Conservation (phyloP, 1,140 invertebrate genomes). For the Drosophila melanogaster region DNA sequence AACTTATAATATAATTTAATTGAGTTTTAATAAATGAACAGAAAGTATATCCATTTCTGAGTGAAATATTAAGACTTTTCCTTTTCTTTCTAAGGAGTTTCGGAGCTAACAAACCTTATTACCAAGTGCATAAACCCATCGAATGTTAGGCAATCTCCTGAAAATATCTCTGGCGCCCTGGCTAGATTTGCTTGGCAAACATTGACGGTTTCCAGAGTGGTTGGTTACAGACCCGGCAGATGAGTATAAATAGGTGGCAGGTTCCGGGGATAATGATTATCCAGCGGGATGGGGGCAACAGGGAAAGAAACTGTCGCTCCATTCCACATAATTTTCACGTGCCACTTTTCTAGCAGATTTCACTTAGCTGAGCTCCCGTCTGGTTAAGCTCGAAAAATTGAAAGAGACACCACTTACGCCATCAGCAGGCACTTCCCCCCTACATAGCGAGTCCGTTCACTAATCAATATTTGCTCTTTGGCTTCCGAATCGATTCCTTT, state of each 20-base stretch:
- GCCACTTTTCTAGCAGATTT: slow-evolving; percentile 49
- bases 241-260: slow-evolving; percentile 8
- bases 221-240: slow-evolving; percentile 9
- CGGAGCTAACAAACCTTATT: not conserved
- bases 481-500: slow-evolving; percentile 22
- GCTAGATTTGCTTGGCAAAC: slow-evolving; percentile 30
- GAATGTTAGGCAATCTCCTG: not conserved
- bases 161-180: slow-evolving; percentile 17
- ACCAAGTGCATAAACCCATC: not conserved
- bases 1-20: too few species aligned
- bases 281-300: not conserved
- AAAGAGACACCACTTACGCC: slow-evolving; percentile 20
- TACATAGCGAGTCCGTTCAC: not conserved
- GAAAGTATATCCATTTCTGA: too few species aligned
- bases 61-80: too few species aligned
- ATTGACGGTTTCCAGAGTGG: slow-evolving; percentile 32
- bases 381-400: slow-evolving; percentile 44
- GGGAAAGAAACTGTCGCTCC: slow-evolving; percentile 9
- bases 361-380: slow-evolving; percentile 48
- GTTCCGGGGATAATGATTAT: slow-evolving; percentile 58
- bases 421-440: not conserved
- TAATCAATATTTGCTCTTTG: slow-evolving; percentile 49
- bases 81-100: not conserved
- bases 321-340: slow-evolving; percentile 63
- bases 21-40: not conserved